Evolutionary conservation across 2,797 vertebrate genomes (phyloP), one percentile per base, ranked within the genome.

Genomic region (Parotocinclus haroldoi): DNA sequence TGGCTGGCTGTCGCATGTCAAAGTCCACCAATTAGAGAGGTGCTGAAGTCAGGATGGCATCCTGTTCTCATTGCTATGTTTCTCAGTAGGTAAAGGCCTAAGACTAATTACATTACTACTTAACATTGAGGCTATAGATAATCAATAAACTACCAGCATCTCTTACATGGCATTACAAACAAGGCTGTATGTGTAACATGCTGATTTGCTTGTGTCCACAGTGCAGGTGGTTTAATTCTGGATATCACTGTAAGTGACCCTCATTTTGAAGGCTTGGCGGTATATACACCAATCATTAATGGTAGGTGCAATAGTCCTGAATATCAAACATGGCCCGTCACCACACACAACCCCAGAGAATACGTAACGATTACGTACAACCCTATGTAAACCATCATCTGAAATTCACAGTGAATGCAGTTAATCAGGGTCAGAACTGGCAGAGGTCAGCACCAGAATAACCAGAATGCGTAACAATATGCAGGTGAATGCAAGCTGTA

Each of bases 31-130:
- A 88, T 94, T 77, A 79, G 78, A 0, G 91, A 95, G 83, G 89
- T 96, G 10, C 90, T 98, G 39, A 91, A 88, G 64, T 93, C 92
- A 0, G 96, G 96, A 0, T 98, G 96, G 96, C 89, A 95, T 76
- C 96, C 96, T 0, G 93, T 99, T n/a, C 90, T 98, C 38, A 86
- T 95, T 3, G 95, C 95, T 50, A 97, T 99, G 95, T 88, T 91
- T 54, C 92, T 99, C 64, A 98, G 96, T 93, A 99, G 96, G 96
- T 98, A 87, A 14, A 36, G 14, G 19, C 27, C 38, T 7, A 37
- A 27, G 52, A 7, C 48, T 45, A 52, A 63, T 60, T 0, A 18
- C 55, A 3, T 1, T 42, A 38, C 9, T 12, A 49, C 19, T 9
- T 11, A 14, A 16, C 4, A 53, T 9, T 39, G 27, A 60, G 7